A percentile compares a stretch with the other conserved stretches of the same genome.
Evolutionary conservation across 2,888 invertebrate species (phyloP).

Genomic region (Sialis lutaria): DNA sequence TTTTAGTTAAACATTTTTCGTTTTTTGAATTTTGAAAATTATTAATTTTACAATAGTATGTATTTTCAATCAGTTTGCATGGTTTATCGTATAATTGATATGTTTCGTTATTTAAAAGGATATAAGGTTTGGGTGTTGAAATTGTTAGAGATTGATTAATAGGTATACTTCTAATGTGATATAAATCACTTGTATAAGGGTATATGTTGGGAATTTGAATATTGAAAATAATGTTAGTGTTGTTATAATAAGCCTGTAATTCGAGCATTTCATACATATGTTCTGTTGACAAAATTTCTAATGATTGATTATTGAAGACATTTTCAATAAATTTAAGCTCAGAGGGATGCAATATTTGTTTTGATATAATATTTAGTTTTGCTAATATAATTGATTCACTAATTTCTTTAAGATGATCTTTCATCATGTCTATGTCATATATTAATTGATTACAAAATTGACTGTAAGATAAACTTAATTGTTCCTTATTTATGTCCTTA

Average conservation of each 20-base stretch:
- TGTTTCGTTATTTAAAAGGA: background rate
- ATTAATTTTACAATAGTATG: background rate
- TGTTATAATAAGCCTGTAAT: constrained; percentile 1
- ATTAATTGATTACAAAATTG: too few relatives aligned
- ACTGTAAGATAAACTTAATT: too few relatives aligned
- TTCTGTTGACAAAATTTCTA: background rate
- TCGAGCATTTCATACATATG: background rate
- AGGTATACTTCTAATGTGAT: too few relatives aligned
- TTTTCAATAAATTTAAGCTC: background rate
- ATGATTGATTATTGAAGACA: background rate
- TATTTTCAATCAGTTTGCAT: background rate
- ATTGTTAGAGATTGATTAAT: too few relatives aligned
- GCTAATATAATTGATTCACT: background rate
- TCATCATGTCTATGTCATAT: too few relatives aligned
- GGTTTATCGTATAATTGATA: background rate
- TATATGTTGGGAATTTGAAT: too few relatives aligned
- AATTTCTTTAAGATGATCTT: too few relatives aligned
- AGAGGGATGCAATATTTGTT: background rate
- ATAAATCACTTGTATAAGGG: too few relatives aligned
- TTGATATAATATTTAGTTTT: background rate
- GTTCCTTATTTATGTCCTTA: too few relatives aligned
- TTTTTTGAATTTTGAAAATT: background rate
- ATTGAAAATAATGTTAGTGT: background rate
- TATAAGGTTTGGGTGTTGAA: background rate
- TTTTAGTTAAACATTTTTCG: background rate